Evolutionary conservation across 1,140 invertebrate genomes (phyloP).

Genomic region (Drosophila pectinifera): DNA sequence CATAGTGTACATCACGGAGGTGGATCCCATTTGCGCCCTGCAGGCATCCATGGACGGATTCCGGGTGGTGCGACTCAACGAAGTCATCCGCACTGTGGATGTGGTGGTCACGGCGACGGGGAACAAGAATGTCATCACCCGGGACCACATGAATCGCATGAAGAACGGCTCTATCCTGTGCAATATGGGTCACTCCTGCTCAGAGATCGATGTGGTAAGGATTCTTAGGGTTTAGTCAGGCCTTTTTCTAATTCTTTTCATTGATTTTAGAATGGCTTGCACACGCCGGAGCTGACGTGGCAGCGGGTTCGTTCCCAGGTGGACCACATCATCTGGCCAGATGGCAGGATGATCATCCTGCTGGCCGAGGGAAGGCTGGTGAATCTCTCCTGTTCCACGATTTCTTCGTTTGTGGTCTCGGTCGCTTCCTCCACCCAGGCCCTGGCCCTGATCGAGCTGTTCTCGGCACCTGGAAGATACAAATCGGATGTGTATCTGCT

Average conservation of each 20-base stretch:
- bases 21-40: conserved; percentile 98
- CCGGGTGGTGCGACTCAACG: conserved; percentile 96
- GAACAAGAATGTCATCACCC: conserved; percentile 97
- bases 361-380: conserved; percentile 97
- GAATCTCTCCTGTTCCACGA: conserved; percentile 97
- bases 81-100: conserved; percentile 95
- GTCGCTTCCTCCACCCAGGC: conserved; percentile 97
- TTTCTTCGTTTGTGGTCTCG: conserved; percentile 99
- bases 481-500: conserved; percentile 98
- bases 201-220: conserved; percentile 97
- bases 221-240: too few relatives aligned
- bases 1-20: conserved; percentile 97
- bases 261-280: conserved; percentile 91
- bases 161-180: conserved; percentile 98
- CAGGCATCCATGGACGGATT: conserved; percentile 99
- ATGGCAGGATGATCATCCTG: conserved; percentile 95
- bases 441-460: conserved; percentile 97
- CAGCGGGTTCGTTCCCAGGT: conserved; percentile 98
- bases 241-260: neutral
- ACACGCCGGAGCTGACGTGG: conserved; percentile 98
- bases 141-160: conserved; percentile 98
- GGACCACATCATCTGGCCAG: conserved; percentile 98
- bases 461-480: conserved; percentile 95
- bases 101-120: conserved; percentile 98
- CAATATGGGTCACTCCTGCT: conserved; percentile 99